A percentile compares a stretch with the other conserved stretches of the same genome.
Evolutionary conservation across 2,888 invertebrate genomes (phyloP).

Genomic region (Allacma fusca): DNA sequence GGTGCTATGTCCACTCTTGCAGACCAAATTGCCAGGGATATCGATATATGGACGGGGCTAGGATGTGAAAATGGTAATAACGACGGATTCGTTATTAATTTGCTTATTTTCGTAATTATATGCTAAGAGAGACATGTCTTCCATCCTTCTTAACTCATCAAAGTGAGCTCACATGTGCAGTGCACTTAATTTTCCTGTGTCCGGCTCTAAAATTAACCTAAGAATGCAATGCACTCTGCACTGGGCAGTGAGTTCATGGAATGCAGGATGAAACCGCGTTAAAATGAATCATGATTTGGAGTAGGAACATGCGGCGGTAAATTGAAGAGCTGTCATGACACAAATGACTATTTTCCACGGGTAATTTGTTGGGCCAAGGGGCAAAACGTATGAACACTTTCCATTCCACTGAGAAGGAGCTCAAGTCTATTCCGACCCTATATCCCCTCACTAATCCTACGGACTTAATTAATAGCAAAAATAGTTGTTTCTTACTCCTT

Average conservation of each 20-base stretch:
- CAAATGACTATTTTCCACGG: conserved; percentile 16
- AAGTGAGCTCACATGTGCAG: not conserved
- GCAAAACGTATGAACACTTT: not conserved
- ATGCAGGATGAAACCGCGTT: not conserved
- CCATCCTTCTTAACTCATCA: not conserved
- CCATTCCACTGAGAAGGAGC: too few relatives aligned
- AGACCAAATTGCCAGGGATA: not conserved
- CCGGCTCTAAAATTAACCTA: conserved; percentile 9
- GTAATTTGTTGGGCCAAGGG: conserved; percentile 12
- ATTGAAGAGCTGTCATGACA: conserved; percentile 1
- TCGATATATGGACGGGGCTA: not conserved
- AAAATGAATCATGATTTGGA: not conserved
- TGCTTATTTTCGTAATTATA: conserved; percentile 4
- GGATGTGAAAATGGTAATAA: too few relatives aligned
- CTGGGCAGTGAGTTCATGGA: not conserved
- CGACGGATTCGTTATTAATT: not conserved
- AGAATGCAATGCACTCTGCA: not conserved
- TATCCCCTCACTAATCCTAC: conserved; percentile 10
- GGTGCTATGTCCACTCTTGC: conserved; percentile 2
- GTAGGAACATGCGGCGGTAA: not conserved
- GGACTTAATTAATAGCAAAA: conserved; percentile 31
- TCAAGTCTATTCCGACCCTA: not conserved
- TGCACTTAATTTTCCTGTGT: not conserved
- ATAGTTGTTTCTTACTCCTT: not conserved
- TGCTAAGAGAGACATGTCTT: not conserved